phyloP scores from a whole-genome alignment of 1,140 invertebrate genomes.

The Ceratitis capitata region DNA sequence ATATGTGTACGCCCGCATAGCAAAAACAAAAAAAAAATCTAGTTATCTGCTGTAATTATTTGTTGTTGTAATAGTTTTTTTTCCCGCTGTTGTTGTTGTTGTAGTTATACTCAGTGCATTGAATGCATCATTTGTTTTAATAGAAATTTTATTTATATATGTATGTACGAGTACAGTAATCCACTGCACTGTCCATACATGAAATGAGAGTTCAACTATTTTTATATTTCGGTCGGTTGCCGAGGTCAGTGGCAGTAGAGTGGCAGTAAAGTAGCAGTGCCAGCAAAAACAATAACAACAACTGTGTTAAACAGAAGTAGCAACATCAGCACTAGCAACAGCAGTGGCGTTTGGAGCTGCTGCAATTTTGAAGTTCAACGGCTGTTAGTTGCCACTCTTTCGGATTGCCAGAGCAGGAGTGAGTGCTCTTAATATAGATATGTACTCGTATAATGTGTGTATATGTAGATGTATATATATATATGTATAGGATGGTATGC shows the following conservation, averaged over 20 bases:
- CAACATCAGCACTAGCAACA: not conserved
- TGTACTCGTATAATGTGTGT: not conserved
- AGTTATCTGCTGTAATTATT: not conserved
- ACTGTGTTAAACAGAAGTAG: too few relatives aligned
- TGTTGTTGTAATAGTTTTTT: not conserved
- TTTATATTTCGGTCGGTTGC: not conserved
- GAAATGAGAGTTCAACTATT: not conserved
- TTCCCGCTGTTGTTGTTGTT: not conserved
- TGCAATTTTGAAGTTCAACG: conserved; percentile 9
- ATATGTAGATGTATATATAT: not conserved
- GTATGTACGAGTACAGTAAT: too few relatives aligned
- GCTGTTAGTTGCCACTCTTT: not conserved
- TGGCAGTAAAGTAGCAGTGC: too few relatives aligned
- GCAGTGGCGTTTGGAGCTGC: not conserved
- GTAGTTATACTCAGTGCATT: not conserved
- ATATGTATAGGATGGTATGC: not conserved
- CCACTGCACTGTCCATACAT: not conserved
- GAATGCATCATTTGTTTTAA: conserved; percentile 10
- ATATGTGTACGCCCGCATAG: not conserved
- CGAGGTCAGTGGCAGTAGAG: not conserved
- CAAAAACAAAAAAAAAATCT: too few relatives aligned
- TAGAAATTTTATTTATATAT: conserved; percentile 4
- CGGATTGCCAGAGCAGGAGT: not conserved
- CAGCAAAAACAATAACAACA: too few relatives aligned
- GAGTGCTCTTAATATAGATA: not conserved